Conservation (phyloP, 2,888 invertebrate genomes). For the Rugalucina vietnamica region DNA sequence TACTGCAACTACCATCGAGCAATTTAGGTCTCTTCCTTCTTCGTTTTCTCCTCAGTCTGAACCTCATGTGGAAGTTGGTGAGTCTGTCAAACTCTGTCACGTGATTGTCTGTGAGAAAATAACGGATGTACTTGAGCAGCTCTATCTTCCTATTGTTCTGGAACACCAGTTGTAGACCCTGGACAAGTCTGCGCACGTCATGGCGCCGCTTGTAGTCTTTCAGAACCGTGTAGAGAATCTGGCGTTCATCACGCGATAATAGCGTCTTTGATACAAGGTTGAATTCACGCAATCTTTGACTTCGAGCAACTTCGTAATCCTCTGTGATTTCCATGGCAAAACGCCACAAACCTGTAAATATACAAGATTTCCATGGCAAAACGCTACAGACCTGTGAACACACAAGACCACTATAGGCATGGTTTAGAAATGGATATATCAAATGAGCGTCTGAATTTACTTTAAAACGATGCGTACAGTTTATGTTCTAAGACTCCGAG, state of each 20-base stretch:
- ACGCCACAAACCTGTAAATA: too few species aligned
- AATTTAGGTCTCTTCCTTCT: neutral
- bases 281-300: constrained; percentile 42
- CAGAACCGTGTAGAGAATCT: constrained; percentile 70
- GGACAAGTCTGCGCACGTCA: constrained; percentile 54
- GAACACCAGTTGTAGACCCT: constrained; percentile 66
- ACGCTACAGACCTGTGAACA: neutral
- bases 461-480: too few species aligned
- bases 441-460: too few species aligned
- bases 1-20: neutral
- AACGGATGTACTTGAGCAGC: constrained; percentile 71
- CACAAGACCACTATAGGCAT: too few species aligned
- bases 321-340: neutral
- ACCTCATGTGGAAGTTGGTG: constrained; percentile 47
- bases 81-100: constrained; percentile 63
- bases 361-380: neutral
- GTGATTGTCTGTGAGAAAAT: constrained; percentile 69
- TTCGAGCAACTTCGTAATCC: neutral
- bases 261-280: constrained; percentile 42
- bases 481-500: too few species aligned
- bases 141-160: constrained; percentile 74
- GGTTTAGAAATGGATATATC: too few species aligned
- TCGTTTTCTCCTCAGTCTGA: constrained; percentile 26
- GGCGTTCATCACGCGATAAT: constrained; percentile 66
- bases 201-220: constrained; percentile 65